These are phyloP conservation scores for Cydia pomonella DNA, from an alignment of 1,140 invertebrate species.

Conservation along the genomic window DNA sequence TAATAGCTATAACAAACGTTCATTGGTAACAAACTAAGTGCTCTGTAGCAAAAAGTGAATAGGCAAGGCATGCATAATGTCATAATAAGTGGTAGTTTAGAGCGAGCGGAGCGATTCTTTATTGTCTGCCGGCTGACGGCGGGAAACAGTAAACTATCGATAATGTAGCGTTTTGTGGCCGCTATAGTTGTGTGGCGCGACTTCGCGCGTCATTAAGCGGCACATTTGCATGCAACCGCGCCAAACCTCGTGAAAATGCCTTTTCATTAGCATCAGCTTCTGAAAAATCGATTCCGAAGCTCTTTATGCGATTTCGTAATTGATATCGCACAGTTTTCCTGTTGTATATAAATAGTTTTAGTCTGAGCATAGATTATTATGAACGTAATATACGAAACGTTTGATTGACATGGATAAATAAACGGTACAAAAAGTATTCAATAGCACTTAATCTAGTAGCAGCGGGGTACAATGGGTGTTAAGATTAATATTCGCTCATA, in stretches of 20 bases:
- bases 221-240: conserved; percentile 69
- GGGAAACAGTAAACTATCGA: conserved; percentile 33
- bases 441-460: conserved; percentile 32
- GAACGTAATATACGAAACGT: not conserved
- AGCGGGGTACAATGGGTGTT: conserved; percentile 29
- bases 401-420: conserved; percentile 30
- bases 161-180: conserved; percentile 36
- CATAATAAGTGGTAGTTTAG: conserved; percentile 27
- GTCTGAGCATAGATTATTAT: not conserved
- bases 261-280: conserved; percentile 75
- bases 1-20: conserved; percentile 34
- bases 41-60: conserved; percentile 34
- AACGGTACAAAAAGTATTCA: conserved; percentile 34
- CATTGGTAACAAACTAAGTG: conserved; percentile 36
- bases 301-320: conserved; percentile 37
- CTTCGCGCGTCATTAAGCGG: conserved; percentile 67
- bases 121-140: conserved; percentile 5
- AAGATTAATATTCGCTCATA: conserved; percentile 43
- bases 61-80: conserved; percentile 31
- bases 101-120: conserved; percentile 22
- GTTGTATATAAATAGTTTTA: not conserved
- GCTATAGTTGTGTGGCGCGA: conserved; percentile 53
- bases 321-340: not conserved
- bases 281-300: conserved; percentile 70
- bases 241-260: conserved; percentile 76